A percentile compares a stretch with the other conserved stretches of the same genome.
Conservation (phyloP, 2,113 vertebrate genomes). For the Gambusia affinis region DNA sequence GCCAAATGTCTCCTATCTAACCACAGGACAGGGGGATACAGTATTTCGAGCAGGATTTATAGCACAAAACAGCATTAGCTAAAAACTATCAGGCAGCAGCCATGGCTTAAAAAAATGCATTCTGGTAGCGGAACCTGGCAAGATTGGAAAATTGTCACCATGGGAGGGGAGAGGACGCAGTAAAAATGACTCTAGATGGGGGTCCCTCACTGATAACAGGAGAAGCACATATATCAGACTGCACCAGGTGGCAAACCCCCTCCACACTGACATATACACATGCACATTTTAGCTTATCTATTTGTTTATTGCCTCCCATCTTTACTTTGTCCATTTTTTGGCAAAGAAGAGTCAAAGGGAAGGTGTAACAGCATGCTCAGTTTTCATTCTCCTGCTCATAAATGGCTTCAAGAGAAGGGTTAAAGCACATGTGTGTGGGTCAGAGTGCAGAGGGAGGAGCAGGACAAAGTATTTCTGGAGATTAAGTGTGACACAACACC, state of each 20-base stretch:
- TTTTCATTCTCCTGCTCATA: slow-evolving; percentile 92
- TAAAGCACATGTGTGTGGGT: slow-evolving; percentile 31
- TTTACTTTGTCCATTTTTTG: slow-evolving; percentile 89
- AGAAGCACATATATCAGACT: slow-evolving; percentile 89
- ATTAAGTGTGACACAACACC: slow-evolving; percentile 88
- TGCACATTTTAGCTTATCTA: slow-evolving; percentile 16
- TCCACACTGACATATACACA: slow-evolving; percentile 27
- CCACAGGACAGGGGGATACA: slow-evolving; percentile 77
- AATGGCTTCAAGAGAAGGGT: slow-evolving; percentile 80
- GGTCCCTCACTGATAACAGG: slow-evolving; percentile 79
- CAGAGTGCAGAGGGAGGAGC: slow-evolving; percentile 44
- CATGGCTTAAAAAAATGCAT: slow-evolving; percentile 67
- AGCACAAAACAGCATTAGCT: slow-evolving; percentile 79
- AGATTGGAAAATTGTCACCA: slow-evolving; percentile 83
- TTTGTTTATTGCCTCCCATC: slow-evolving; percentile 84
- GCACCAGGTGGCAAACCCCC: slow-evolving; percentile 83
- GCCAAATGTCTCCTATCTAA: slow-evolving; percentile 75
- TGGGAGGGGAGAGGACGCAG: slow-evolving; percentile 67
- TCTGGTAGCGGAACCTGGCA: slow-evolving; percentile 70
- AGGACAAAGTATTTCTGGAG: slow-evolving; percentile 84
- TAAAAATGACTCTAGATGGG: slow-evolving; percentile 72
- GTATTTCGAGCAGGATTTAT: slow-evolving; percentile 81
- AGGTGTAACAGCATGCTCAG: slow-evolving; percentile 78
- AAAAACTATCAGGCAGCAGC: slow-evolving; percentile 74
- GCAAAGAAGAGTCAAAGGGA: slow-evolving; percentile 86